A percentile compares a stretch with the other conserved stretches of the same genome.
Conservation (phyloP, 2,797 vertebrate genomes). For the Ctenopoma kingsleyae region DNA sequence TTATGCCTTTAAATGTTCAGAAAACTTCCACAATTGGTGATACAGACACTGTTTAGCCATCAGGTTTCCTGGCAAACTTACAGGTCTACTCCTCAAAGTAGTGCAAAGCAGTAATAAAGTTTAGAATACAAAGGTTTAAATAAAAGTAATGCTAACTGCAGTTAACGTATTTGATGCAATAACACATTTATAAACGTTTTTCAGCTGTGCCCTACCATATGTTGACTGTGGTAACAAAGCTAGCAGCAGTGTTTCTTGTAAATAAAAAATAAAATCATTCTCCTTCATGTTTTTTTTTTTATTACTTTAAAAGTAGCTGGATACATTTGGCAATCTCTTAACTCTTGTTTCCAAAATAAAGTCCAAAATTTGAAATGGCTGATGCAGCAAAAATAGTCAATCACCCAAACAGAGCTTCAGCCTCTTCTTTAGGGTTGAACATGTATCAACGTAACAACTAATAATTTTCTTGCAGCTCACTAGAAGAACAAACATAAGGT, state of each 20-base stretch:
- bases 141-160: background rate
- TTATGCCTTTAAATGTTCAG: too few species aligned
- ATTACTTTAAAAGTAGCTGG: conserved; percentile 53
- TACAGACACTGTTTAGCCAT: background rate
- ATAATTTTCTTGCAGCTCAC: conserved; percentile 15
- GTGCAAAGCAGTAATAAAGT: background rate
- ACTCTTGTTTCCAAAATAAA: conserved; percentile 12
- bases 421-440: background rate
- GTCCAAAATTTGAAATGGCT: too few species aligned
- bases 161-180: background rate
- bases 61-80: background rate
- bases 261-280: conserved; percentile 3
- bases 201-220: too few species aligned
- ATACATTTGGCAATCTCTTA: conserved; percentile 44
- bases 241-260: background rate
- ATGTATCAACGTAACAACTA: background rate
- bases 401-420: too few species aligned
- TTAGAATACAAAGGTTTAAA: background rate
- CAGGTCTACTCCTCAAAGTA: background rate
- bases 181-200: too few species aligned
- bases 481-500: conserved; percentile 21
- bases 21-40: background rate
- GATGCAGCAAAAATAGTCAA: background rate
- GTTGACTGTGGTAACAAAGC: too few species aligned
- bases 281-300: conserved; percentile 46